phyloP scores from a whole-genome alignment of 2,888 invertebrate genomes.

The Dryadula phaetusa region DNA sequence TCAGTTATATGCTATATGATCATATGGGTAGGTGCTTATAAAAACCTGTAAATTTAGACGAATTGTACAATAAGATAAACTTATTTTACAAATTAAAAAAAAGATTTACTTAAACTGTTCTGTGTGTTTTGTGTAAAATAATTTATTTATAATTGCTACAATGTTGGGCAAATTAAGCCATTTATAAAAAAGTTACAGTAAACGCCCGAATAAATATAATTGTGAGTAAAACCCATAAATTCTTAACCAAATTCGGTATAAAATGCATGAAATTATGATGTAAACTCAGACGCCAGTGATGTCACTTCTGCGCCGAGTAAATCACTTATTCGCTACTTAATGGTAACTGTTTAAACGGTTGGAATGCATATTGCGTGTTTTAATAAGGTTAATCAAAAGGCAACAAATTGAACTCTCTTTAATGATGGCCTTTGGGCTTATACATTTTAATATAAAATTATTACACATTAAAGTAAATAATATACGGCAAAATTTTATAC shows the following conservation, averaged over 20 bases:
- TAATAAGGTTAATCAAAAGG: slow-evolving; percentile 42
- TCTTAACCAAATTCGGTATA: slow-evolving; percentile 39
- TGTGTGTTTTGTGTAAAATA: slow-evolving; percentile 5
- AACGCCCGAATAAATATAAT: slow-evolving; percentile 27
- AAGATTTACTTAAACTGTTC: background rate
- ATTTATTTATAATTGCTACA: slow-evolving; percentile 10
- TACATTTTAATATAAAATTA: slow-evolving; percentile 2
- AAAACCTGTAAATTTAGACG: background rate
- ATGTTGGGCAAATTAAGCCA: slow-evolving; percentile 21
- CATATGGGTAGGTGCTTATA: background rate
- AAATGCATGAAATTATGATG: slow-evolving; percentile 42
- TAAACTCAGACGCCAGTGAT: slow-evolving; percentile 43
- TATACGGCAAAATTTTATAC: background rate
- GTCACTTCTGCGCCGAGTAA: slow-evolving; percentile 42
- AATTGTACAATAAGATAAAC: background rate
- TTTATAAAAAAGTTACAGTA: slow-evolving; percentile 25
- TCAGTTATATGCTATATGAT: background rate
- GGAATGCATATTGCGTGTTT: slow-evolving; percentile 39
- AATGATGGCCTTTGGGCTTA: slow-evolving; percentile 17
- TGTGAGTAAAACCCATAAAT: slow-evolving; percentile 29
- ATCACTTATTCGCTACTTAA: slow-evolving; percentile 44
- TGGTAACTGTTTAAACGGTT: slow-evolving; percentile 41
- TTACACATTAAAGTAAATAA: slow-evolving; percentile 1
- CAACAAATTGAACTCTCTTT: slow-evolving; percentile 32
- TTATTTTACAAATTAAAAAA: background rate